Evolutionary conservation across 2,797 vertebrate genomes (phyloP).

Genomic region (Hydrocynus forskahlii): DNA sequence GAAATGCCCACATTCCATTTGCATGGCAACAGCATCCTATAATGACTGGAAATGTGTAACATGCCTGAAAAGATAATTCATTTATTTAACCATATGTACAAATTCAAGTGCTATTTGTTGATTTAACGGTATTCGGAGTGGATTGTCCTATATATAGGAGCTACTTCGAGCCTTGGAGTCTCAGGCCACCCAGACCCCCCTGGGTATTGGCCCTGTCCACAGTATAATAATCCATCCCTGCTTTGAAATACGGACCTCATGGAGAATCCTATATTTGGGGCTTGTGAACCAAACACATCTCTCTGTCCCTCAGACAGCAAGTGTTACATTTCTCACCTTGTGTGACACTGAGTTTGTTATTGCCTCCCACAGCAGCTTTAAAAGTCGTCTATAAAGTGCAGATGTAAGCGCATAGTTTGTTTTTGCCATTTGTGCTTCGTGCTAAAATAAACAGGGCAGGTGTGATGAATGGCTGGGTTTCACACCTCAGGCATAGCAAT

Average conservation of each 20-base stretch:
- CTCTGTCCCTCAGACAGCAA: constrained; percentile 18
- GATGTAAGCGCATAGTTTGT: constrained; percentile 69
- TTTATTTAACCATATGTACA: too few species aligned
- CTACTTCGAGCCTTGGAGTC: too few species aligned
- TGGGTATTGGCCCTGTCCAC: too few species aligned
- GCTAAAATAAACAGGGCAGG: constrained; percentile 51
- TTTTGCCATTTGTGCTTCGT: constrained; percentile 63
- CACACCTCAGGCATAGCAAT: constrained; percentile 20
- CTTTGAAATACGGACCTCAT: background rate
- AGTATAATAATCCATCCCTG: background rate
- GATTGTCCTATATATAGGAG: too few species aligned
- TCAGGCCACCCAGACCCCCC: too few species aligned
- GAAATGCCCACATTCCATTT: too few species aligned
- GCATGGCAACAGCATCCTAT: too few species aligned
- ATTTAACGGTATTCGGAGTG: too few species aligned
- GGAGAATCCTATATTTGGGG: background rate
- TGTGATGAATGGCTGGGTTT: constrained; percentile 56
- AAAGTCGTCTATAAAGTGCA: constrained; percentile 68
- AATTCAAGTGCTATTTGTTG: too few species aligned
- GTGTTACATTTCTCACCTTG: constrained; percentile 65
- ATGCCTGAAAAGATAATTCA: too few species aligned
- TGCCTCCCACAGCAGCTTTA: constrained; percentile 50
- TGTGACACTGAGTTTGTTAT: constrained; percentile 30
- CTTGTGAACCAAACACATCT: constrained; percentile 20
- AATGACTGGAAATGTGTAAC: too few species aligned